Conservation (phyloP, 2,888 invertebrate species). For the Xiphydria camelus region DNA sequence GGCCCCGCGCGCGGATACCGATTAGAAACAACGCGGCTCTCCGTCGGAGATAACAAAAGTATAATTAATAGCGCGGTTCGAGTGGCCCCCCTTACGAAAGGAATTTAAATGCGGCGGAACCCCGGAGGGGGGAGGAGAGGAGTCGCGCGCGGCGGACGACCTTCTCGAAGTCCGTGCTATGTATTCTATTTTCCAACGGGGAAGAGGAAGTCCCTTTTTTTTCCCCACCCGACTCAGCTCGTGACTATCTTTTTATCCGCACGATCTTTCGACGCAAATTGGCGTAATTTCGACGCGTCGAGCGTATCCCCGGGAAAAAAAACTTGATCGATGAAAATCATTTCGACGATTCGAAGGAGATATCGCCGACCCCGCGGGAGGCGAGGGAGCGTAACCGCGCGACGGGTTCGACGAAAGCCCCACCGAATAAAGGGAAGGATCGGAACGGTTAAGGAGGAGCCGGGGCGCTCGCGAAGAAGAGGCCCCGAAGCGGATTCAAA, state of each 20-base stretch:
- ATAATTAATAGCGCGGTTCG: slow-evolving; percentile 9
- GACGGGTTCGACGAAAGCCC: background rate
- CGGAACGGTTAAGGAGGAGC: background rate
- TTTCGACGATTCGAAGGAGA: too few species aligned
- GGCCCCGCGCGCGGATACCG: background rate
- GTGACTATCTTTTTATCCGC: too few species aligned
- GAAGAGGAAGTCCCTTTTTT: too few species aligned
- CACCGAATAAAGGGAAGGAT: background rate
- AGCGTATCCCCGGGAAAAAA: too few species aligned
- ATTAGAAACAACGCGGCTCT: slow-evolving; percentile 7
- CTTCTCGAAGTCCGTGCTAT: too few species aligned
- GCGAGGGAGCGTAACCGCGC: background rate
- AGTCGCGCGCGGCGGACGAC: background rate
- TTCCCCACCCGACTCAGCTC: too few species aligned
- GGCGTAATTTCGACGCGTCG: too few species aligned
- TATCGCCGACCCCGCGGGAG: background rate
- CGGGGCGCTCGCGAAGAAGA: slow-evolving; percentile 17
- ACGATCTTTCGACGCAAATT: too few species aligned
- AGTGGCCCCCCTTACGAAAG: too few species aligned
- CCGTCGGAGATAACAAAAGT: slow-evolving; percentile 8
- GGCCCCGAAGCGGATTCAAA: slow-evolving; percentile 32
- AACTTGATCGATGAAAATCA: too few species aligned
- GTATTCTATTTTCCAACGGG: too few species aligned
- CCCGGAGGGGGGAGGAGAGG: slow-evolving; percentile 1
- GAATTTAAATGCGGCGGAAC: too few species aligned